Evolutionary conservation across 1,140 invertebrate genomes (phyloP).

Genomic region (Dinoponera quadriceps): DNA sequence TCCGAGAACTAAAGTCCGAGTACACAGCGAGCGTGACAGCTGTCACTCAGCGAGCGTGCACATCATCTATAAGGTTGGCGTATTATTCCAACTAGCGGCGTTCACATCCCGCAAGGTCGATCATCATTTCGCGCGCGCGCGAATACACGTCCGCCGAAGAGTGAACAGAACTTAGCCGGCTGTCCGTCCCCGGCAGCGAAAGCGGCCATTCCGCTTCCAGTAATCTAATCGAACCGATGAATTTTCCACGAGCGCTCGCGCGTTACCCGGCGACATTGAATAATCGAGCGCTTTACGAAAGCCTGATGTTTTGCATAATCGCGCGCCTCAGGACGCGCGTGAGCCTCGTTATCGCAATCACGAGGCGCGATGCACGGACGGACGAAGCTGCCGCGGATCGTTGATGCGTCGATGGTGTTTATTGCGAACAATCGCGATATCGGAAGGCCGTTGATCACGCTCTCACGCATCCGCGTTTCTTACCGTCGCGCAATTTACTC

Average conservation of each 20-base stretch:
- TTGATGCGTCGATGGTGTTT: no score
- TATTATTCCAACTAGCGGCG: slow-evolving; percentile 52
- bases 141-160: background rate
- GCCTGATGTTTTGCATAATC: slow-evolving; percentile 18
- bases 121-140: slow-evolving; percentile 14
- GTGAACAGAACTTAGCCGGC: background rate
- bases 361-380: no score
- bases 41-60: slow-evolving; percentile 60
- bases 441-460: no score
- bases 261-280: slow-evolving; percentile 17
- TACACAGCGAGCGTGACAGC: slow-evolving; percentile 63
- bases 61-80: slow-evolving; percentile 55
- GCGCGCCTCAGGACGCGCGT: background rate
- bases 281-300: slow-evolving; percentile 32
- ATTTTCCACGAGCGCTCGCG: slow-evolving; percentile 17
- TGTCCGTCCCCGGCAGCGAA: slow-evolving; percentile 11
- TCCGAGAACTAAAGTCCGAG: slow-evolving; percentile 31
- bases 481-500: no score
- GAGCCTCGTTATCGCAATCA: slow-evolving; percentile 6
- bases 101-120: slow-evolving; percentile 41
- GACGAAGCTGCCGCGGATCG: no score
- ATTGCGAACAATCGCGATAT: no score
- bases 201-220: background rate
- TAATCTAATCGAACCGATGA: slow-evolving; percentile 47
- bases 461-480: no score